These are phyloP conservation scores for Protonemura montana DNA, from an alignment of 2,888 invertebrate species.

Conservation along the genomic window DNA sequence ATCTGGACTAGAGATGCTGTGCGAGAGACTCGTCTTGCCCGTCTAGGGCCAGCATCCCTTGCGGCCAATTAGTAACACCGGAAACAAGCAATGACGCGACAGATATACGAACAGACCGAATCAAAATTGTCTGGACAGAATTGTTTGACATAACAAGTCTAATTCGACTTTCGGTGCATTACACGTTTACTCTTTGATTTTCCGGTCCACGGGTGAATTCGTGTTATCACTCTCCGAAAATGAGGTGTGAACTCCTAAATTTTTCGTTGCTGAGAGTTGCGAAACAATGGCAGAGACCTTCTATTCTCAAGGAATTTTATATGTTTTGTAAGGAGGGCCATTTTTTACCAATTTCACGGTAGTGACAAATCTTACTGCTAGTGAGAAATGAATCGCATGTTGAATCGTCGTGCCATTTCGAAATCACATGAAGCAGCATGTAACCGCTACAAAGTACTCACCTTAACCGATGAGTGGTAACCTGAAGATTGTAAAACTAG, in stretches of 20 bases:
- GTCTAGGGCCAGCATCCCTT: neutral
- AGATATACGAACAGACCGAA: neutral
- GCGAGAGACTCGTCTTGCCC: neutral
- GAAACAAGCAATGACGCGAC: constrained; percentile 2
- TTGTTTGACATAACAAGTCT: no score
- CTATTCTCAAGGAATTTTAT: no score
- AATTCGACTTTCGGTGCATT: neutral
- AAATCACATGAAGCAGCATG: neutral
- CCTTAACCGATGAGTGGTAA: neutral
- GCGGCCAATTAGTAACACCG: neutral
- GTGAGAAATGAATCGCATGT: neutral
- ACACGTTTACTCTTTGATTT: no score
- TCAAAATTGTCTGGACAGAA: no score
- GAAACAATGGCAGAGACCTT: no score
- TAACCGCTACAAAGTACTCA: neutral
- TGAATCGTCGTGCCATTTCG: neutral
- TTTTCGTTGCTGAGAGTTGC: no score
- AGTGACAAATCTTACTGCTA: neutral
- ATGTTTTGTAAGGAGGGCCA: neutral
- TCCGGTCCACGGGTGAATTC: no score
- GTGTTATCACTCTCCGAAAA: no score
- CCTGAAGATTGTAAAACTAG: constrained; percentile 7
- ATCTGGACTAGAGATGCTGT: neutral
- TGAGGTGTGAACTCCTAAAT: no score
- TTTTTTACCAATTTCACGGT: neutral